Conservation (phyloP, 30 jellyfish, hydroid and myxozoan genomes). For the Turritopsis rubra region DNA sequence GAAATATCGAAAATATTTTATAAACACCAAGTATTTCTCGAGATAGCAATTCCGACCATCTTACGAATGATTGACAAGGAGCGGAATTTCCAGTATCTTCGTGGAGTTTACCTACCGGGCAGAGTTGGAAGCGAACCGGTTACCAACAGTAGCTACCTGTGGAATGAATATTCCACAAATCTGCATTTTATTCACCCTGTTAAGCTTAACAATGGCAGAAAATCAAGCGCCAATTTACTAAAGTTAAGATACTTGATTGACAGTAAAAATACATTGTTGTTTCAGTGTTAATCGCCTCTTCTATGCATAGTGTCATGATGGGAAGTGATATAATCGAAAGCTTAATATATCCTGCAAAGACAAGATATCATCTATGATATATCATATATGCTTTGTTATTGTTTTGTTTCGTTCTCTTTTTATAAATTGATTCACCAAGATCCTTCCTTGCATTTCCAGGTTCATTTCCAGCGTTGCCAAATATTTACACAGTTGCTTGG, state of each 20-base stretch:
- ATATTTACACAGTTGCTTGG: too few species aligned
- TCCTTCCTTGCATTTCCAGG: too few species aligned
- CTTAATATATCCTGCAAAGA: too few species aligned
- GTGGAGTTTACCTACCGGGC: conserved; percentile 90
- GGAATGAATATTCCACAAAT: conserved; percentile 60
- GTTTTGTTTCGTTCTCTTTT: background rate
- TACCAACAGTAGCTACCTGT: conserved; percentile 48
- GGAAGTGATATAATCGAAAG: background rate
- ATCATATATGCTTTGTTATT: background rate
- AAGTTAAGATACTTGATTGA: background rate
- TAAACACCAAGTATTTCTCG: conserved; percentile 76
- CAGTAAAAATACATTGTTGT: background rate
- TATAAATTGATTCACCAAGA: too few species aligned
- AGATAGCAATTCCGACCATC: conserved; percentile 94
- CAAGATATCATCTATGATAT: background rate
- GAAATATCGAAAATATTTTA: conserved; percentile 60
- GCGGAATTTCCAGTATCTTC: conserved; percentile 38
- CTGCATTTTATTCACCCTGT: conserved; percentile 79
- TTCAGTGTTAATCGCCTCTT: background rate
- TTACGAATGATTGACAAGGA: conserved; percentile 56
- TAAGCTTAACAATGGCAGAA: conserved; percentile 59
- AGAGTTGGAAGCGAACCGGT: conserved; percentile 69
- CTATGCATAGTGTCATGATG: background rate
- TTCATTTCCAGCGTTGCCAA: too few species aligned
- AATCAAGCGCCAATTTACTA: conserved; percentile 1